Percentiles rank a stretch among this genome's conserved stretches.
phyloP scores from a whole-genome alignment of 2,113 vertebrate species.

The Casuarius casuarius region DNA sequence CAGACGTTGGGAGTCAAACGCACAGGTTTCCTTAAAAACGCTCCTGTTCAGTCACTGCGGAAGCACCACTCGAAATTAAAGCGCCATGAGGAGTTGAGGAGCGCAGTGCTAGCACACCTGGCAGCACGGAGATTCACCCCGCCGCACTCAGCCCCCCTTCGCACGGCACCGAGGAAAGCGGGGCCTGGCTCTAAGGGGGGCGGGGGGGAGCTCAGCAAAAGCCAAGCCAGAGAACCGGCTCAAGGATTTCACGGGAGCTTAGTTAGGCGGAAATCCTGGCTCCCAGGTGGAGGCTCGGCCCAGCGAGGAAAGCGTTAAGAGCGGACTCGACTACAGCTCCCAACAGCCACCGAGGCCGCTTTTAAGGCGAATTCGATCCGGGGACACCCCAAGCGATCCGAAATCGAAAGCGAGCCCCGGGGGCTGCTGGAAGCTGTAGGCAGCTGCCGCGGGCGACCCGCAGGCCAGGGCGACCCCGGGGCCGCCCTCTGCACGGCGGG shows the following conservation, averaged over 20 bases:
- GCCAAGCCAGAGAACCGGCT: background rate
- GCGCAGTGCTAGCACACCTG: rapidly evolving
- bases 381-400: background rate
- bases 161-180: background rate
- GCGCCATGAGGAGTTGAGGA: background rate
- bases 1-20: background rate
- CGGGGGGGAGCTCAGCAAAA: background rate
- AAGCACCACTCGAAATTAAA: background rate
- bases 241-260: background rate
- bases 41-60: background rate
- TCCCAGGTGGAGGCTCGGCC: background rate
- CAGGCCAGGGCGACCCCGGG: too few species aligned
- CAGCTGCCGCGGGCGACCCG: background rate
- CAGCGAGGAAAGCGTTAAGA: background rate
- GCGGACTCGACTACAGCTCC: constrained; percentile 40
- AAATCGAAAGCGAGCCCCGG: constrained; percentile 41
- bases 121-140: background rate
- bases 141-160: background rate
- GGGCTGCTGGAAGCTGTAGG: constrained; percentile 62
- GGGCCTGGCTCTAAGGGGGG: background rate
- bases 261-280: background rate
- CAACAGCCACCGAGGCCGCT: background rate
- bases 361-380: background rate
- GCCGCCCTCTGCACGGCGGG: too few species aligned
- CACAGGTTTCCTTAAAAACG: background rate